Conservation (phyloP, 2,888 invertebrate species). For the Phyllotreta striolata region DNA sequence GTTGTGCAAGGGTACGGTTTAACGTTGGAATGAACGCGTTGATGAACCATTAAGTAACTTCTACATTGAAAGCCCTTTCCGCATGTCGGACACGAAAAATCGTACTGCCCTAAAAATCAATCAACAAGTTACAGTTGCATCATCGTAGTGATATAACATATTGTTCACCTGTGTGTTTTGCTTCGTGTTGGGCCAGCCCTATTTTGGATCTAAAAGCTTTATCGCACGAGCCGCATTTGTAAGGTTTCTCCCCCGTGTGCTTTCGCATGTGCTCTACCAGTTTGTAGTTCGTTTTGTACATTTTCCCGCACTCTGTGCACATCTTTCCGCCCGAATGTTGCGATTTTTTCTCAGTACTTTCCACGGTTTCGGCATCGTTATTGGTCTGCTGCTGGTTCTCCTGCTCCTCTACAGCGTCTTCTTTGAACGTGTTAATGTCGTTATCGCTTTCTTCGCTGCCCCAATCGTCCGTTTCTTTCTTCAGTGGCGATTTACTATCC, state of each 20-base stretch:
- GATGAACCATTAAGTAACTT: constrained; percentile 69
- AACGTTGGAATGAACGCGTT: constrained; percentile 67
- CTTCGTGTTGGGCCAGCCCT: constrained; percentile 68
- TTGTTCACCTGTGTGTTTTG: constrained; percentile 64
- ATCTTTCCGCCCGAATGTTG: constrained; percentile 61
- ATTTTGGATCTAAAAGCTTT: constrained; percentile 70
- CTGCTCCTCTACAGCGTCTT: constrained; percentile 42
- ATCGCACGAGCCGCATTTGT: constrained; percentile 65
- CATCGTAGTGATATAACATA: background rate
- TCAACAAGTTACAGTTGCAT: constrained; percentile 3
- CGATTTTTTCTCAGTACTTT: constrained; percentile 37
- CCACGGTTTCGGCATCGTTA: constrained; percentile 30
- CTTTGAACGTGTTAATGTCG: constrained; percentile 42
- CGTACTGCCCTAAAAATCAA: constrained; percentile 59
- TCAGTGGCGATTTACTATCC: constrained; percentile 30
- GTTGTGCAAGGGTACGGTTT: constrained; percentile 68
- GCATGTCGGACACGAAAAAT: constrained; percentile 66
- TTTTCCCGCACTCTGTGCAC: constrained; percentile 67
- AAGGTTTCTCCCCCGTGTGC: constrained; percentile 69
- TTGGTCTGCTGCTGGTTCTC: constrained; percentile 21
- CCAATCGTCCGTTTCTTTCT: constrained; percentile 37
- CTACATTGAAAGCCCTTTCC: constrained; percentile 70
- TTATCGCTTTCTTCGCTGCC: constrained; percentile 46
- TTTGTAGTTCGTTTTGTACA: constrained; percentile 68
- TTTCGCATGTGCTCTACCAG: constrained; percentile 68